Conservation (phyloP, 1,140 invertebrate genomes). For the Asbolus verrucosus region DNA sequence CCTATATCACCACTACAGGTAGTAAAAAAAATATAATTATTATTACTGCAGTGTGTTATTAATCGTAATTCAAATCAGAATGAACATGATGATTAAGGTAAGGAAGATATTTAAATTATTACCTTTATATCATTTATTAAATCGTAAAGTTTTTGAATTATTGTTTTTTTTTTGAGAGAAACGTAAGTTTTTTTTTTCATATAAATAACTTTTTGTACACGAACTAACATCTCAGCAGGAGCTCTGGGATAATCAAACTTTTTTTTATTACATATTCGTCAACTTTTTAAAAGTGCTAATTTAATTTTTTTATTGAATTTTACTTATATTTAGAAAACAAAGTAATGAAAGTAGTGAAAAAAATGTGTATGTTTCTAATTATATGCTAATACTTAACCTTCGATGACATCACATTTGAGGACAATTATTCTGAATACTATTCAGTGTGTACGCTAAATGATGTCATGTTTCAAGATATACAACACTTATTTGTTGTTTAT, state of each 20-base stretch:
- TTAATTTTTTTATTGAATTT: conserved; percentile 5
- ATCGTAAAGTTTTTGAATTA: too few relatives aligned
- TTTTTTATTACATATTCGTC: neutral
- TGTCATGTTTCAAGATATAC: neutral
- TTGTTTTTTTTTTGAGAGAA: too few relatives aligned
- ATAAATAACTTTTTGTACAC: too few relatives aligned
- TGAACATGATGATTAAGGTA: neutral
- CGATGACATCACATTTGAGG: conserved; percentile 15
- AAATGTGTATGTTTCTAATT: conserved; percentile 38
- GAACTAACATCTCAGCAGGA: too few relatives aligned
- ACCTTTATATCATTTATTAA: too few relatives aligned
- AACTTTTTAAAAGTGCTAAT: conserved; percentile 8
- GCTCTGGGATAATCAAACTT: neutral
- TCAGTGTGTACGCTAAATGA: neutral
- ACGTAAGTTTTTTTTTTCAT: too few relatives aligned
- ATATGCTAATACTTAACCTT: conserved; percentile 4
- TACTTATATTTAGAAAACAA: conserved; percentile 38
- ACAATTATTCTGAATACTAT: conserved; percentile 25
- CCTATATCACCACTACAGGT: conserved; percentile 2
- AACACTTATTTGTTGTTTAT: neutral
- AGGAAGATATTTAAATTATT: too few relatives aligned
- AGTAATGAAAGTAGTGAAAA: conserved; percentile 32
- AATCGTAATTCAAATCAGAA: neutral
- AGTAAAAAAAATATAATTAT: neutral
- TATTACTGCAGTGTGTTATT: neutral